A percentile compares a stretch with the other conserved stretches of the same genome.
Evolutionary conservation across 2,797 vertebrate genomes (phyloP).

Genomic region (Potorous gilbertii): DNA sequence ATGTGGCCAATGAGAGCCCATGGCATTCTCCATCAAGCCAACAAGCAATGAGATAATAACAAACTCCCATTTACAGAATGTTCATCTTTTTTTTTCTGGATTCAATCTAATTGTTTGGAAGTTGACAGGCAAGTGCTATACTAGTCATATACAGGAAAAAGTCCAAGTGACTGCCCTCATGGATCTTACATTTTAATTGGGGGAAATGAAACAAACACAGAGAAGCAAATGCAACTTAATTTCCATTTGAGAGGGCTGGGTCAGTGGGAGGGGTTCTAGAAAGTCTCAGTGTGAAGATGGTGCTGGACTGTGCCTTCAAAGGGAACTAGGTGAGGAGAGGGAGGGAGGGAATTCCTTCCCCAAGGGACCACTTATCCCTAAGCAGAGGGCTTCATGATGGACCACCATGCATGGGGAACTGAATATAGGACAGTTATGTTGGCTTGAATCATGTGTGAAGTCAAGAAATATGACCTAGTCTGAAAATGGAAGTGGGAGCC

Average conservation of each 20-base stretch:
- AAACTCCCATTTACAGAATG: not conserved
- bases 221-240: not conserved
- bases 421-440: not conserved
- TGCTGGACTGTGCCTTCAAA: not conserved
- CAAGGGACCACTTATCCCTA: not conserved
- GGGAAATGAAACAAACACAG: not conserved
- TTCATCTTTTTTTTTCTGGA: not conserved
- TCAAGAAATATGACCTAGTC: not conserved
- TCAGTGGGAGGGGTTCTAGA: not conserved
- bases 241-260: not conserved
- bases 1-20: not conserved
- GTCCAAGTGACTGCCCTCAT: not conserved
- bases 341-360: not conserved
- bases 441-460: not conserved
- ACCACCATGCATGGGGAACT: not conserved
- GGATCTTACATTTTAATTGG: not conserved
- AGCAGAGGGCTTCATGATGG: not conserved
- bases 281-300: not conserved
- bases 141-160: not conserved
- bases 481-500: not conserved
- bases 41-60: not conserved
- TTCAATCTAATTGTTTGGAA: not conserved
- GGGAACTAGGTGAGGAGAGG: not conserved
- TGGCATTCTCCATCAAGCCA: not conserved
- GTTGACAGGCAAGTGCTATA: not conserved